Conservation (phyloP, 2,797 vertebrate species). For the Clarias platycephalus region DNA sequence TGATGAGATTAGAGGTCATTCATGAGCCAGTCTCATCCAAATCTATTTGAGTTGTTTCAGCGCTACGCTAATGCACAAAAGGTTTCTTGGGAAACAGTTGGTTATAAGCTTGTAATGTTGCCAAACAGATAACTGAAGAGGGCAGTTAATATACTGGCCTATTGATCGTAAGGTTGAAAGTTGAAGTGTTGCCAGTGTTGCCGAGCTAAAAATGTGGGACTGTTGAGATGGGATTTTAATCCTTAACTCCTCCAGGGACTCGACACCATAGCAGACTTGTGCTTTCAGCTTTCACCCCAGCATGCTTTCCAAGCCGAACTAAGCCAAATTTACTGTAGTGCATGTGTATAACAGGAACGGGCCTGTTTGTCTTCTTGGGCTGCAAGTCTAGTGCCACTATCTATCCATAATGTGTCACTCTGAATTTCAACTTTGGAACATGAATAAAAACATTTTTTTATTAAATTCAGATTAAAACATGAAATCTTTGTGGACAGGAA, state of each 20-base stretch:
- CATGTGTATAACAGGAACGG: not conserved
- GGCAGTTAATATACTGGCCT: not conserved
- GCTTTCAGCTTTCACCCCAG: not conserved
- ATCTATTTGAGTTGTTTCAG: slow-evolving; percentile 13
- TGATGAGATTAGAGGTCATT: not conserved
- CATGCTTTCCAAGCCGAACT: not conserved
- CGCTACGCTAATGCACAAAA: not conserved
- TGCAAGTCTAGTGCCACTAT: not conserved
- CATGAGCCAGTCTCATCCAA: not conserved
- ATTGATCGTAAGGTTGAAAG: not conserved
- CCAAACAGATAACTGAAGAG: slow-evolving; percentile 8
- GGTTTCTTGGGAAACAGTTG: not conserved
- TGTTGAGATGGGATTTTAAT: not conserved
- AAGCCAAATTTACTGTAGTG: not conserved
- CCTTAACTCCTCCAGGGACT: not conserved
- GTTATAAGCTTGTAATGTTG: not conserved
- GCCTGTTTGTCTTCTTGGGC: not conserved
- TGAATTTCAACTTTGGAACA: not conserved
- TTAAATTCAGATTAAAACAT: too few relatives aligned
- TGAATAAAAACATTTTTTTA: too few relatives aligned
- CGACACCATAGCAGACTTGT: not conserved
- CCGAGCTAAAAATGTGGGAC: not conserved
- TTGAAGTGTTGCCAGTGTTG: not conserved
- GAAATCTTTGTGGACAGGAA: too few relatives aligned
- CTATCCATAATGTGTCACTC: not conserved